A percentile compares a stretch with the other conserved stretches of the same genome.
phyloP scores from a whole-genome alignment of 2,888 invertebrate species.

The Malthinus seriepunctatus region DNA sequence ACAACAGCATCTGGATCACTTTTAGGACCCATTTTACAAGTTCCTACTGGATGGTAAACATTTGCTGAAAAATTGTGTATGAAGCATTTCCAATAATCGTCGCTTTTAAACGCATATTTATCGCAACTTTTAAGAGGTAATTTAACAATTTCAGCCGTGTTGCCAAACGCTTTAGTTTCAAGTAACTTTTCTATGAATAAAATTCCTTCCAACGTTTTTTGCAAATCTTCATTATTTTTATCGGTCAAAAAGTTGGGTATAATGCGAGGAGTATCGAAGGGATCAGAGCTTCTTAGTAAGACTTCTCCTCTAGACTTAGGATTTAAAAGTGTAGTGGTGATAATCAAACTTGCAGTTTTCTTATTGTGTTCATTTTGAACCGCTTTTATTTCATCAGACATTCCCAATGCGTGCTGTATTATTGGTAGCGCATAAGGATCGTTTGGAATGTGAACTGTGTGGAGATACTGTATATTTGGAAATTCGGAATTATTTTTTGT shows the following conservation, averaged over 20 bases:
- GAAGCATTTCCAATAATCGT: constrained; percentile 61
- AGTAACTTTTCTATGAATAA: constrained; percentile 51
- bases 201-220: constrained; percentile 57
- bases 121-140: constrained; percentile 38
- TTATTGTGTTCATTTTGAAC: neutral
- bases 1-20: constrained; percentile 78
- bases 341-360: constrained; percentile 31
- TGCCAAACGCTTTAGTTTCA: constrained; percentile 52
- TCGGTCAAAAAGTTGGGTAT: constrained; percentile 65
- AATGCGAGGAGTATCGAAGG: constrained; percentile 62
- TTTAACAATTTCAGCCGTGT: neutral
- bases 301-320: constrained; percentile 60
- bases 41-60: constrained; percentile 37
- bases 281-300: constrained; percentile 58
- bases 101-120: constrained; percentile 40
- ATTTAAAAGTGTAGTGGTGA: constrained; percentile 82
- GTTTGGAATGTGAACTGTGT: constrained; percentile 53
- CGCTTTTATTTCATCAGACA: neutral
- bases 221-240: constrained; percentile 52
- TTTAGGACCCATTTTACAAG: constrained; percentile 82
- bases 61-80: constrained; percentile 33
- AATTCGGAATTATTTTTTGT: constrained; percentile 54
- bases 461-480: constrained; percentile 62
- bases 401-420: neutral
- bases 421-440: constrained; percentile 16